Conservation (phyloP, 2,888 invertebrate species). For the Luperina nickerlii region DNA sequence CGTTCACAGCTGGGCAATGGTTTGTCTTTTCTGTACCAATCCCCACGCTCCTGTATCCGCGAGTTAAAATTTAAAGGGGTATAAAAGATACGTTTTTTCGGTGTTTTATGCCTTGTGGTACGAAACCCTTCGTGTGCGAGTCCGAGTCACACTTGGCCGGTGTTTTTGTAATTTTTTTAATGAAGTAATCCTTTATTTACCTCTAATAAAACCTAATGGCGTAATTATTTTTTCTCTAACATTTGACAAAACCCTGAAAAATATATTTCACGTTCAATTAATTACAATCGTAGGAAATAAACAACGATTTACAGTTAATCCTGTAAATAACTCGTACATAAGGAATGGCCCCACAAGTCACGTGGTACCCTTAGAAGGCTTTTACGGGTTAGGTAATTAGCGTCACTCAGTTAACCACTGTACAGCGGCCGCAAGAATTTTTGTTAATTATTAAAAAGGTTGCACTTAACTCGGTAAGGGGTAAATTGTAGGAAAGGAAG, state of each 20-base stretch:
- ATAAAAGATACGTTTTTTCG: no score
- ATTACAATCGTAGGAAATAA: conserved; percentile 72
- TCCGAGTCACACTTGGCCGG: no score
- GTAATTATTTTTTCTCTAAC: neutral
- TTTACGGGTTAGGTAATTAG: conserved; percentile 89
- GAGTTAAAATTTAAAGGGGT: no score
- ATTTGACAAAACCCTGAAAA: conserved; percentile 28
- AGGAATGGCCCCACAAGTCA: conserved; percentile 83
- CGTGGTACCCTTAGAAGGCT: conserved; percentile 82
- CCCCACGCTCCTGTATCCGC: neutral
- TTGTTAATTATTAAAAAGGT: conserved; percentile 90
- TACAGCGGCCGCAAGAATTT: conserved; percentile 82
- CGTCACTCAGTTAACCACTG: conserved; percentile 90
- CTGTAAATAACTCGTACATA: conserved; percentile 77
- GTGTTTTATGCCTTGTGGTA: no score
- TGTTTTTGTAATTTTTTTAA: neutral
- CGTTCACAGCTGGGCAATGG: neutral
- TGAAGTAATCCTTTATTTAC: neutral
- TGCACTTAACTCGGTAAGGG: conserved; percentile 83
- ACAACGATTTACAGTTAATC: conserved; percentile 75
- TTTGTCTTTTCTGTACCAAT: neutral
- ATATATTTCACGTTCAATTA: conserved; percentile 46
- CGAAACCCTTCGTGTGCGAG: no score
- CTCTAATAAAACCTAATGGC: conserved; percentile 10
- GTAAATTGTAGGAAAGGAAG: conserved; percentile 49